Conservation (phyloP, 2,888 invertebrate species). For the Coleophora deauratella region DNA sequence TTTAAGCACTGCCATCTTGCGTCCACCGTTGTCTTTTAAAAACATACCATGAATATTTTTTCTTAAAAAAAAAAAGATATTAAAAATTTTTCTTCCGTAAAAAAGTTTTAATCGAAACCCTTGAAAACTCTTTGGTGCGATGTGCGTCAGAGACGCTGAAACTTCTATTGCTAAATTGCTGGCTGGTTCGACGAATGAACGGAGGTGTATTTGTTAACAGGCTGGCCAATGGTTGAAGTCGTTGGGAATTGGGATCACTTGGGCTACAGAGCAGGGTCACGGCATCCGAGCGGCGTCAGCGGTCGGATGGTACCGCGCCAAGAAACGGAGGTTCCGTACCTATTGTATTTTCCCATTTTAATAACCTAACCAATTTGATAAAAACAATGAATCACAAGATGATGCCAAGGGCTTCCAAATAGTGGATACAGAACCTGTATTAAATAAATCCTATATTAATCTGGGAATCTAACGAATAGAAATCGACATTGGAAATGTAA, state of each 20-base stretch:
- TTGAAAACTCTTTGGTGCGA: too few relatives aligned
- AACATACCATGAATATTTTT: conserved; percentile 30
- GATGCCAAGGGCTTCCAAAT: too few relatives aligned
- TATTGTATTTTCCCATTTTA: neutral
- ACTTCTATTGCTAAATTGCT: conserved; percentile 56
- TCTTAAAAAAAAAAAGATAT: too few relatives aligned
- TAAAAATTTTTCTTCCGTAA: neutral
- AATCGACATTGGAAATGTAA: too few relatives aligned
- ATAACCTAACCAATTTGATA: neutral
- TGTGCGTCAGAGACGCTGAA: neutral
- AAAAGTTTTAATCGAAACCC: too few relatives aligned
- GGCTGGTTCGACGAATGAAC: conserved; percentile 54
- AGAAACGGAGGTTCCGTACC: conserved; percentile 19
- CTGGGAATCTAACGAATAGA: too few relatives aligned
- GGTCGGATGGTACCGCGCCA: too few relatives aligned
- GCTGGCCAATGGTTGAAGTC: conserved; percentile 51
- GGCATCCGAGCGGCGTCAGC: conserved; percentile 21
- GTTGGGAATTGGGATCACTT: conserved; percentile 63
- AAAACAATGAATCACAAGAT: too few relatives aligned
- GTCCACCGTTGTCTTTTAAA: conserved; percentile 40
- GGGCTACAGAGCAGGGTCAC: conserved; percentile 49
- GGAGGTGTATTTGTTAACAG: conserved; percentile 62
- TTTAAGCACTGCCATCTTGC: conserved; percentile 29
- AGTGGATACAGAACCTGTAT: too few relatives aligned
- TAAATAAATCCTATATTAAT: too few relatives aligned